These are phyloP conservation scores for Drosophila cracens DNA, from an alignment of 2,888 invertebrate species.

Conservation along the genomic window DNA sequence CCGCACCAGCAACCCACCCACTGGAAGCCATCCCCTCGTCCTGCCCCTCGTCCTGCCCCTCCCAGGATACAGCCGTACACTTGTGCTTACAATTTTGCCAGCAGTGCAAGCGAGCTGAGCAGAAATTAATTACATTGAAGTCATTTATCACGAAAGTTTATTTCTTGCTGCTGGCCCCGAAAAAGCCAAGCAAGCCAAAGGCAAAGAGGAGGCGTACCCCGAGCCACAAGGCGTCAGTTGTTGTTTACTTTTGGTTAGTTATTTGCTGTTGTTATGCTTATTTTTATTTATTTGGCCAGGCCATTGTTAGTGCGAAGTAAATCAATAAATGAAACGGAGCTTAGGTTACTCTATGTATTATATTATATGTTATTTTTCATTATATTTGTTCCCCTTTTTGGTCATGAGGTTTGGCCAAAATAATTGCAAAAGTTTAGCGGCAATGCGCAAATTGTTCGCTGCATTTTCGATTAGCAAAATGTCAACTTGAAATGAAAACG, in stretches of 20 bases:
- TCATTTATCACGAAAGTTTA: slow-evolving; percentile 81
- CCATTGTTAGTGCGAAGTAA: slow-evolving; percentile 71
- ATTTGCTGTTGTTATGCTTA: slow-evolving; percentile 67
- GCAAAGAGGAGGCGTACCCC: slow-evolving; percentile 25
- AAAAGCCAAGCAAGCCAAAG: slow-evolving; percentile 17
- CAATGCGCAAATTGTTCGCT: slow-evolving; percentile 75
- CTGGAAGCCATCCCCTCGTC: slow-evolving; percentile 4
- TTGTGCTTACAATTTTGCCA: slow-evolving; percentile 59
- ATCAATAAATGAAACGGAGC: slow-evolving; percentile 74
- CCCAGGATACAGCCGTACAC: slow-evolving; percentile 11
- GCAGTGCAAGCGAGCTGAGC: slow-evolving; percentile 74
- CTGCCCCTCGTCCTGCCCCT: not conserved
- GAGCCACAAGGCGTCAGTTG: slow-evolving; percentile 74
- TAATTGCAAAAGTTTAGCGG: slow-evolving; percentile 75
- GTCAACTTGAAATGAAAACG: slow-evolving; percentile 65
- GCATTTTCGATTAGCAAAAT: slow-evolving; percentile 81
- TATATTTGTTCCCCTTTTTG: slow-evolving; percentile 10
- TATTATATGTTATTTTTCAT: slow-evolving; percentile 14
- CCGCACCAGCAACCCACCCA: slow-evolving; percentile 3
- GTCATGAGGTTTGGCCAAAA: slow-evolving; percentile 50
- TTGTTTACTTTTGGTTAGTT: slow-evolving; percentile 75
- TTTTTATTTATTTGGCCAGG: slow-evolving; percentile 69
- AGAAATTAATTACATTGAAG: slow-evolving; percentile 81
- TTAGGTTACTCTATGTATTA: slow-evolving; percentile 48
- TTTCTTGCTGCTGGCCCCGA: slow-evolving; percentile 64